These are phyloP conservation scores for Scrobipalpa costella DNA, from an alignment of 2,888 invertebrate species.

Conservation along the genomic window DNA sequence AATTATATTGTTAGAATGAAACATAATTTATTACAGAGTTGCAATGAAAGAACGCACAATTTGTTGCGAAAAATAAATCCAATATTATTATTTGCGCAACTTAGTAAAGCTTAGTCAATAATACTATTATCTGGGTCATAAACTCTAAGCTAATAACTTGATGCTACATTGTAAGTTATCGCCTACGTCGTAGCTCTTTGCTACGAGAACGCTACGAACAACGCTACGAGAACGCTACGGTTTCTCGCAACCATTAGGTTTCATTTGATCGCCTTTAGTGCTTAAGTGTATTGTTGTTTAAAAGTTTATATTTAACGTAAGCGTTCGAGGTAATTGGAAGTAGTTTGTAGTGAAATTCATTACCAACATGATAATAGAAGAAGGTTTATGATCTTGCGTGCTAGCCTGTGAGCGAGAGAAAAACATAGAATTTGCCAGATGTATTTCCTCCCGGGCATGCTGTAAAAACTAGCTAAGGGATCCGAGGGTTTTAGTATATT, in stretches of 20 bases:
- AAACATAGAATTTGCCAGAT: too few species aligned
- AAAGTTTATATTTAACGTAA: conserved; percentile 13
- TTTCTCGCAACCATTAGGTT: conserved; percentile 28
- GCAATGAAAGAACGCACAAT: neutral
- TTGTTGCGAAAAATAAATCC: conserved; percentile 14
- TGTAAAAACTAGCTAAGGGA: too few species aligned
- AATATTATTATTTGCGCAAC: conserved; percentile 16
- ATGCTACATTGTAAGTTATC: conserved; percentile 26
- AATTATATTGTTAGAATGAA: neutral
- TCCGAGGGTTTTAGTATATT: too few species aligned
- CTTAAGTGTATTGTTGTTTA: conserved; percentile 27
- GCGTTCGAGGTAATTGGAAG: neutral
- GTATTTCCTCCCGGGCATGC: too few species aligned
- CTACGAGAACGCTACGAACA: neutral
- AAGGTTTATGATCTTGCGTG: too few species aligned
- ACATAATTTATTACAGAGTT: neutral
- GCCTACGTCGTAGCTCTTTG: conserved; percentile 22
- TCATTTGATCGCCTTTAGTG: conserved; percentile 28
- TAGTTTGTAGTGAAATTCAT: neutral
- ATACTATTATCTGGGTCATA: conserved; percentile 26
- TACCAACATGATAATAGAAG: neutral
- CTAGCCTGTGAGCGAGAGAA: too few species aligned
- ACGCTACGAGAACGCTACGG: conserved; percentile 12
- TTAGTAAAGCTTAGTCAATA: conserved; percentile 18
- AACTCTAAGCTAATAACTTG: conserved; percentile 20